phyloP scores from a whole-genome alignment of 2,797 vertebrate genomes.

The Champsocephalus gunnari region DNA sequence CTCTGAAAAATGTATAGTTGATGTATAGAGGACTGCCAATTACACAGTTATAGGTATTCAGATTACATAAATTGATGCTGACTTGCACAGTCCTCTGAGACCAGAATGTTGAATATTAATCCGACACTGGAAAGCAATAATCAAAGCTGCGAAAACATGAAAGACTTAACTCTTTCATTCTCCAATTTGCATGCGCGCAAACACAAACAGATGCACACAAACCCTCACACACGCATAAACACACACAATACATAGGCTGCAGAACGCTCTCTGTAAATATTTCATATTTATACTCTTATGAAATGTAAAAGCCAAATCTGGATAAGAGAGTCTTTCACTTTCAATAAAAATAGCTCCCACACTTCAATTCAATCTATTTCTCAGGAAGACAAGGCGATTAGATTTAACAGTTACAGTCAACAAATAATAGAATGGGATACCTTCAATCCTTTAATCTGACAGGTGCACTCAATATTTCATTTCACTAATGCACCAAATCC shows the following conservation, averaged over 20 bases:
- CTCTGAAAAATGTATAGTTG: conserved; percentile 44
- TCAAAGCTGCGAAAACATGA: conserved; percentile 77
- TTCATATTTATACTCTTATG: conserved; percentile 65
- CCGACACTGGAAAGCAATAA: conserved; percentile 72
- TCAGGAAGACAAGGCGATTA: conserved; percentile 70
- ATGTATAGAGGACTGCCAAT: conserved; percentile 51
- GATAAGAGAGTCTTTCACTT: conserved; percentile 60
- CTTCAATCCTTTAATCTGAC: conserved; percentile 82
- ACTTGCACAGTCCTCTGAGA: conserved; percentile 69
- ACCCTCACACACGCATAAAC: conserved; percentile 7
- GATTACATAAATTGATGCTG: conserved; percentile 77
- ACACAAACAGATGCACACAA: conserved; percentile 18
- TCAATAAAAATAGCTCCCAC: conserved; percentile 65
- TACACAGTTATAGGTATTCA: conserved; percentile 66
- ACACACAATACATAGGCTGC: conserved; percentile 40
- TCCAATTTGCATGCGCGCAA: conserved; percentile 37
- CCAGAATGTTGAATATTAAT: conserved; percentile 75
- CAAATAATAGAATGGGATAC: conserved; percentile 76
- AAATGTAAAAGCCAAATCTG: conserved; percentile 63
- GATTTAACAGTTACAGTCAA: conserved; percentile 76
- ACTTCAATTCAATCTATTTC: conserved; percentile 72
- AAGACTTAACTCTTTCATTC: conserved; percentile 54
- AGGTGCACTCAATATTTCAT: conserved; percentile 81
- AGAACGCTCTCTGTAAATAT: conserved; percentile 67
- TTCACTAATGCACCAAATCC: conserved; percentile 80